Evolutionary conservation across 2,113 vertebrate species (phyloP).

Genomic region (Vanacampus margaritifer): DNA sequence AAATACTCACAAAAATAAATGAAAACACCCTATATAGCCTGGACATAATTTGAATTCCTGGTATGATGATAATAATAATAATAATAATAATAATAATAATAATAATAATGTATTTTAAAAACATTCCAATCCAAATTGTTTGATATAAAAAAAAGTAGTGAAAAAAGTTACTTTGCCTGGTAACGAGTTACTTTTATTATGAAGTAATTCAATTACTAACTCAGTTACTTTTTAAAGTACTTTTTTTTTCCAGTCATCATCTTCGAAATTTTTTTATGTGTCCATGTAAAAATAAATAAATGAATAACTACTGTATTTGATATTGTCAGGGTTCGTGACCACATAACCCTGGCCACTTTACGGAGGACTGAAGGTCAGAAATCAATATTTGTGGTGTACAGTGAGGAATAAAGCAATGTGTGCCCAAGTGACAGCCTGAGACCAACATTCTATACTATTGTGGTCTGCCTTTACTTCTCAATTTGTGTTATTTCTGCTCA

Average conservation of each 20-base stretch:
- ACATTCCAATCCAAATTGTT: no score
- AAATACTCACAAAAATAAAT: no score
- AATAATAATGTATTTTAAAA: no score
- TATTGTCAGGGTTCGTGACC: constrained; percentile 40
- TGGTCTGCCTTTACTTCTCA: constrained; percentile 16
- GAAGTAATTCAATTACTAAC: no score
- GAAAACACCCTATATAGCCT: no score
- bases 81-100: no score
- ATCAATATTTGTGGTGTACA: constrained; percentile 45
- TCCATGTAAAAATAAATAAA: constrained; percentile 26
- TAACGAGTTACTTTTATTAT: no score
- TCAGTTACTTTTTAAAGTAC: no score
- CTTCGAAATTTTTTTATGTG: constrained; percentile 20
- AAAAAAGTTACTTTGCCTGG: no score
- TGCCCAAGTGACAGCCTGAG: constrained; percentile 45
- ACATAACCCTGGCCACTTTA: constrained; percentile 46
- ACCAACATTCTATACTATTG: constrained; percentile 13
- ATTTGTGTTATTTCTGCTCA: constrained; percentile 17
- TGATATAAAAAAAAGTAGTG: no score
- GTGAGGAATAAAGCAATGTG: constrained; percentile 42
- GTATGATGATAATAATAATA: no score
- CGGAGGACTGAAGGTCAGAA: constrained; percentile 34
- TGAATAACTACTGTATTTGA: constrained; percentile 6
- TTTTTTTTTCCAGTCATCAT: constrained; percentile 12
- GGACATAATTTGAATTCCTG: no score